Percentiles rank a stretch among this genome's conserved stretches.
Evolutionary conservation across 2,797 vertebrate genomes (phyloP).

Genomic region (Acanthornis magna): DNA sequence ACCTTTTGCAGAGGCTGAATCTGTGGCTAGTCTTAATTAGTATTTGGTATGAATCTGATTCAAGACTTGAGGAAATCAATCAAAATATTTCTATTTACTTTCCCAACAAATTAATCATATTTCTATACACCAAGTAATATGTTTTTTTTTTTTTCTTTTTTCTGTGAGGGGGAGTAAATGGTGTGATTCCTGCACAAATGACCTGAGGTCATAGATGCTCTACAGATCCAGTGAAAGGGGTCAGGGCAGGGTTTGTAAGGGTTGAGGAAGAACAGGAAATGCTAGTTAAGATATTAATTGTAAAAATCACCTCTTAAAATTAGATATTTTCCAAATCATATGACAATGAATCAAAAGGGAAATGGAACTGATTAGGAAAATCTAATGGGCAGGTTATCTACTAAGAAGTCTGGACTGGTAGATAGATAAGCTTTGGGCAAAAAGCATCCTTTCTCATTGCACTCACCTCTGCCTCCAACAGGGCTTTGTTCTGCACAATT

Average conservation of each 20-base stretch:
- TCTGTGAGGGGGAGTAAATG: accelerated
- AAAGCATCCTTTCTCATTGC: neutral
- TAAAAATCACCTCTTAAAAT: neutral
- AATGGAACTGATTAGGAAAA: neutral
- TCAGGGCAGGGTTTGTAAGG: accelerated
- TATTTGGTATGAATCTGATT: neutral
- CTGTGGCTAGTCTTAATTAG: neutral
- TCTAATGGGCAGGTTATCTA: neutral
- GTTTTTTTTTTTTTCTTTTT: neutral
- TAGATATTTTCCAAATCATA: neutral
- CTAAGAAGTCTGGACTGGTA: neutral
- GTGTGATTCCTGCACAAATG: neutral
- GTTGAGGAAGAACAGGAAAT: neutral
- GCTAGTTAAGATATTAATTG: neutral
- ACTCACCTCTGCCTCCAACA: accelerated
- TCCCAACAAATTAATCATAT: neutral
- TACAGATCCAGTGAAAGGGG: neutral
- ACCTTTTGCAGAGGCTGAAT: neutral
- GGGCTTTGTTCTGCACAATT: neutral
- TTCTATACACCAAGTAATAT: neutral
- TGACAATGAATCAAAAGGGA: neutral
- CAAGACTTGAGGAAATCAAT: neutral
- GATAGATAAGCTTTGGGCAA: neutral
- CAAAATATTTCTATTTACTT: neutral
- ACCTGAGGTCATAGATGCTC: neutral